A percentile compares a stretch with the other conserved stretches of the same genome.
Evolutionary conservation across 1,140 invertebrate genomes (phyloP).

Genomic region (Cataglyphis hispanica): DNA sequence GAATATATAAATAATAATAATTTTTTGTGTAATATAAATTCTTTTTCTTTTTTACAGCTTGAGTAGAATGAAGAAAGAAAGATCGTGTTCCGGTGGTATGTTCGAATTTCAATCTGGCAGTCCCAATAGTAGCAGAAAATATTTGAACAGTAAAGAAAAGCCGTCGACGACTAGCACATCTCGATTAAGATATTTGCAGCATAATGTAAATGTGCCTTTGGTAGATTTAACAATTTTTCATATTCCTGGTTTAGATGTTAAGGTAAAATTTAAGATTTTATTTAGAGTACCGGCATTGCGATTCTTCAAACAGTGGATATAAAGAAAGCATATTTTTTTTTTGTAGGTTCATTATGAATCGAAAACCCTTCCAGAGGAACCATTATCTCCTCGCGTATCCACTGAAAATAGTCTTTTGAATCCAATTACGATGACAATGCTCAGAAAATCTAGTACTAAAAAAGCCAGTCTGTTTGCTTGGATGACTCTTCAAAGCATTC

Average conservation of each 20-base stretch:
- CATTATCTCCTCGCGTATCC: conserved; percentile 79
- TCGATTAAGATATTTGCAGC: conserved; percentile 85
- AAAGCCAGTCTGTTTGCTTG: conserved; percentile 97
- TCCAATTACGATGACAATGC: conserved; percentile 74
- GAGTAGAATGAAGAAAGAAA: conserved; percentile 90
- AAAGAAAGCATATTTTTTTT: conserved; percentile 28
- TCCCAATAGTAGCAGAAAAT: conserved; percentile 86
- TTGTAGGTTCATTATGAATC: conserved; percentile 94
- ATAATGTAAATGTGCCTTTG: conserved; percentile 85
- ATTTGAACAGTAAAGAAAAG: conserved; percentile 85
- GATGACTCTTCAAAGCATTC: conserved; percentile 98
- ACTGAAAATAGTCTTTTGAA: conserved; percentile 78
- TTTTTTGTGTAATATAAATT: conserved; percentile 1
- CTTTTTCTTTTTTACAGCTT: conserved; percentile 77
- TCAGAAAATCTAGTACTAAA: conserved; percentile 91
- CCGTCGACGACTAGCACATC: conserved; percentile 84
- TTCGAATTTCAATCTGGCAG: conserved; percentile 88
- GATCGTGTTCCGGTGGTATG: conserved; percentile 91
- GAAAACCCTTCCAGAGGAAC: conserved; percentile 91
- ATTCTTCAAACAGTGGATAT: conserved; percentile 8
- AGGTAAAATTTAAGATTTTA: conserved; percentile 87
- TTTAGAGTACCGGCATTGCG: not conserved
- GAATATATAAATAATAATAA: not conserved
- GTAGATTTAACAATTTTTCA: conserved; percentile 96
- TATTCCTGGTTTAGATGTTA: conserved; percentile 97